Percentiles rank a stretch among this genome's conserved stretches.
These are phyloP conservation scores for Drosophila oshimai DNA, from an alignment of 1,140 invertebrate species.

Conservation along the genomic window DNA sequence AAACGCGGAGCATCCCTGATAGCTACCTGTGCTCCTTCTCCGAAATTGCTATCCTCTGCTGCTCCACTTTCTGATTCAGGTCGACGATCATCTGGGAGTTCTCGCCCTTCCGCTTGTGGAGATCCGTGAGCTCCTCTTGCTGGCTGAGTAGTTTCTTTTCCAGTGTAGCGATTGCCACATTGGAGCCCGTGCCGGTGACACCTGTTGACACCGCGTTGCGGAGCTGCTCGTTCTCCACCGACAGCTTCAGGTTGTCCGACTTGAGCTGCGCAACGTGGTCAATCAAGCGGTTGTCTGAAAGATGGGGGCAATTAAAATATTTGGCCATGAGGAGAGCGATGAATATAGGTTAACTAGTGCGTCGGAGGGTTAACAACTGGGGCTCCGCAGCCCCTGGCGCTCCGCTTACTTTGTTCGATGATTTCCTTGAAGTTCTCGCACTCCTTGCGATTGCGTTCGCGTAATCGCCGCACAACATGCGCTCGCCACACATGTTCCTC, in stretches of 20 bases:
- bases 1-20: neutral
- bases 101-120: slow-evolving; percentile 94
- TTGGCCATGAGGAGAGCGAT: slow-evolving; percentile 10
- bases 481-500: slow-evolving; percentile 84
- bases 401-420: slow-evolving; percentile 85
- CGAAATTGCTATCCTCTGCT: slow-evolving; percentile 90
- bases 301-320: slow-evolving; percentile 16
- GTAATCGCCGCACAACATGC: slow-evolving; percentile 84
- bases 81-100: slow-evolving; percentile 96
- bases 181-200: slow-evolving; percentile 59
- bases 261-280: slow-evolving; percentile 90
- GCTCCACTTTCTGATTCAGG: slow-evolving; percentile 92
- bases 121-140: slow-evolving; percentile 95
- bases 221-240: slow-evolving; percentile 92
- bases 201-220: slow-evolving; percentile 82
- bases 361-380: neutral
- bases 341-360: slow-evolving; percentile 8
- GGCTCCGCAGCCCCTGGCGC: neutral
- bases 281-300: slow-evolving; percentile 92
- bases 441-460: slow-evolving; percentile 85
- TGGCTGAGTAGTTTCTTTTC: slow-evolving; percentile 93
- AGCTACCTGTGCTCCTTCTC: slow-evolving; percentile 88
- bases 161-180: slow-evolving; percentile 84
- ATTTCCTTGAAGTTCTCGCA: slow-evolving; percentile 86
- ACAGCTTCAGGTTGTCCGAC: slow-evolving; percentile 92